Percentiles rank a stretch among this genome's conserved stretches.
Evolutionary conservation across 2,888 invertebrate species (phyloP).

Genomic region (Gerris lacustris): DNA sequence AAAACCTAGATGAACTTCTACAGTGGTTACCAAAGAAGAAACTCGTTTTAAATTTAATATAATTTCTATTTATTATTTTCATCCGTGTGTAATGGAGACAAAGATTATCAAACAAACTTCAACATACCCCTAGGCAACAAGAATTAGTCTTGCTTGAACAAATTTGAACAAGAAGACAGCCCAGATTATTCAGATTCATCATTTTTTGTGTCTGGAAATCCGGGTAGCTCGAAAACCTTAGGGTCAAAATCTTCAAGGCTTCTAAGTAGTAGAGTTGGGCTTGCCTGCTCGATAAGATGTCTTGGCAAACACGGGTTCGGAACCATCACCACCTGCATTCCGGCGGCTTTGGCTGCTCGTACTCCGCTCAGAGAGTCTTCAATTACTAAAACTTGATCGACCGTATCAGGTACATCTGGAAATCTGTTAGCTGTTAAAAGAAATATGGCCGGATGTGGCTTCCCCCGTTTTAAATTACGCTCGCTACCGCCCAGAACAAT

Average conservation of each 20-base stretch:
- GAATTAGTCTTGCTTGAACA: too few species aligned
- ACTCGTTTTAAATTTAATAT: too few species aligned
- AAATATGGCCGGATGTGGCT: conserved; percentile 21
- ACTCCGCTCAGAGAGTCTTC: conserved; percentile 13
- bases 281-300: neutral
- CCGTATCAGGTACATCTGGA: neutral
- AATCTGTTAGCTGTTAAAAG: conserved; percentile 13
- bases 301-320: neutral
- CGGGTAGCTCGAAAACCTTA: conserved; percentile 9
- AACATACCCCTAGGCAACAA: too few species aligned
- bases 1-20: too few species aligned
- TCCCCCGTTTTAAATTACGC: conserved; percentile 16
- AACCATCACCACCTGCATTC: conserved; percentile 16
- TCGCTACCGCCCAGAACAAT: conserved; percentile 17
- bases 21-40: too few species aligned
- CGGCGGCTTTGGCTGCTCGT: conserved; percentile 15
- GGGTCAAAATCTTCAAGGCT: conserved; percentile 10
- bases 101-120: too few species aligned
- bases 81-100: too few species aligned
- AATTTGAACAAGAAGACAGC: too few species aligned
- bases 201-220: too few species aligned
- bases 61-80: too few species aligned
- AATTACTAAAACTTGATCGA: conserved; percentile 13
- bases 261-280: conserved; percentile 7
- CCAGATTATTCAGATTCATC: too few species aligned